Evolutionary conservation across 2,113 vertebrate species (phyloP).

Genomic region (Setophaga coronata): DNA sequence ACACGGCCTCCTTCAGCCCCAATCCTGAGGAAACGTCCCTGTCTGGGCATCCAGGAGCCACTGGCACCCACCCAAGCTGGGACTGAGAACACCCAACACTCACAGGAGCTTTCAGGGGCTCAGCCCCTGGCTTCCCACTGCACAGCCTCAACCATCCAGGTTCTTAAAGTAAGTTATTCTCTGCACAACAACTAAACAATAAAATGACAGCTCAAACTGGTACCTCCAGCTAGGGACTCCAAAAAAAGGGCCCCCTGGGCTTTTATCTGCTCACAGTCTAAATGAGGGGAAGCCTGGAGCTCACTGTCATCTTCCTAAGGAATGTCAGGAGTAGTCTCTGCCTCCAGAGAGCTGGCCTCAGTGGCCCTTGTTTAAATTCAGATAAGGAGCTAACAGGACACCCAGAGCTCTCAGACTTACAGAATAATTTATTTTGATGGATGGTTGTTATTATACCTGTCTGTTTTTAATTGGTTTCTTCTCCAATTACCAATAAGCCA

Average conservation of each 20-base stretch:
- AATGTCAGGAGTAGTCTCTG: background rate
- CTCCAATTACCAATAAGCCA: background rate
- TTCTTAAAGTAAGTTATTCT: background rate
- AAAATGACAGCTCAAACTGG: background rate
- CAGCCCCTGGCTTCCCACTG: background rate
- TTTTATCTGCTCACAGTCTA: background rate
- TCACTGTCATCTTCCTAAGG: background rate
- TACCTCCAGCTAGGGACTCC: accelerated
- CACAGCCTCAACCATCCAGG: background rate
- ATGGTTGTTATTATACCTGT: background rate
- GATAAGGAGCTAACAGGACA: background rate
- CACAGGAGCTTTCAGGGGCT: background rate
- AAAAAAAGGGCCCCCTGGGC: accelerated
- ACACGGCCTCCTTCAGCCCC: background rate
- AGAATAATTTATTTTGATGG: conserved; percentile 26
- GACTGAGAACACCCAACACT: background rate
- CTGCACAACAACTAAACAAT: background rate
- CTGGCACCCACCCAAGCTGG: too few relatives aligned
- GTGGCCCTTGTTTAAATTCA: background rate
- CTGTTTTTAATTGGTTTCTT: conserved; percentile 47
- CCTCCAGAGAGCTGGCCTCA: background rate
- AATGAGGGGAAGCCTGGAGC: background rate
- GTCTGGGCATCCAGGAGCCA: background rate
- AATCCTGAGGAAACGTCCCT: background rate
- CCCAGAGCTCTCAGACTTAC: background rate